Percentiles rank a stretch among this genome's conserved stretches.
These are phyloP conservation scores for Ctena decussata DNA, from an alignment of 2,888 invertebrate species.

Conservation along the genomic window DNA sequence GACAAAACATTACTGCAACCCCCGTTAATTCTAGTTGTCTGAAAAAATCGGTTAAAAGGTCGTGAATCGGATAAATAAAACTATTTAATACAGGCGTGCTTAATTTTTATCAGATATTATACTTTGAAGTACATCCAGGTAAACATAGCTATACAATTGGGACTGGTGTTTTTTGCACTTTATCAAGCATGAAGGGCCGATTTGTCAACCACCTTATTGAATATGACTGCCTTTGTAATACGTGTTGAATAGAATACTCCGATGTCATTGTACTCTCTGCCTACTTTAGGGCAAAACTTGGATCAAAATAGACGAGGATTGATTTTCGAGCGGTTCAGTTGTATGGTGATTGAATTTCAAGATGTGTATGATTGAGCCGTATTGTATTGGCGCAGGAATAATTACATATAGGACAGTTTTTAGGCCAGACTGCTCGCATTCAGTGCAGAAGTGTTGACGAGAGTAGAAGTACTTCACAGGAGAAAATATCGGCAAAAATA, in stretches of 20 bases:
- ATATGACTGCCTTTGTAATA: constrained; percentile 2
- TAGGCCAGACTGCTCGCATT: not conserved
- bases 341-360: constrained; percentile 1
- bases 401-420: not conserved
- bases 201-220: not conserved
- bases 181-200: not conserved
- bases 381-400: not conserved
- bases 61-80: too few species aligned
- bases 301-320: not conserved
- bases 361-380: not conserved
- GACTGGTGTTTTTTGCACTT: not conserved
- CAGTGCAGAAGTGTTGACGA: not conserved
- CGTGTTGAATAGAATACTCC: not conserved
- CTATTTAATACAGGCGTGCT: not conserved
- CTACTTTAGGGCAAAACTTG: constrained; percentile 7
- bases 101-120: not conserved
- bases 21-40: too few species aligned
- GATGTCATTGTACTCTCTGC: not conserved
- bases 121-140: not conserved
- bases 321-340: not conserved
- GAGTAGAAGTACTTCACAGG: not conserved
- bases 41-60: too few species aligned
- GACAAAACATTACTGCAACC: too few species aligned
- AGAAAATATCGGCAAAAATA: not conserved
- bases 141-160: not conserved